Base-by-base conservation (phyloP, 2,797 vertebrate species). In the Ambastaia sidthimunki region DNA sequence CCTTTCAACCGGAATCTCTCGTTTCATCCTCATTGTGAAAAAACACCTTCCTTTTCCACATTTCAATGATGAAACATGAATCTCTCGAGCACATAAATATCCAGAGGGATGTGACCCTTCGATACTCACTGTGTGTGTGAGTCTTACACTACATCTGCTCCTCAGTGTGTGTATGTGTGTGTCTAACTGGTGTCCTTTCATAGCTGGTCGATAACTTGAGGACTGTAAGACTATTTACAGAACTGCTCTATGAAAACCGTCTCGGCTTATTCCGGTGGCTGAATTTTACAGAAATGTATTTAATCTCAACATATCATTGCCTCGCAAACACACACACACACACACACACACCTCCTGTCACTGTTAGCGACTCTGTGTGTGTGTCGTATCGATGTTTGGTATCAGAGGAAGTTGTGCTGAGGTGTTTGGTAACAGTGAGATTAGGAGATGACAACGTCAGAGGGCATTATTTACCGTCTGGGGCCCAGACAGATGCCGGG, bases 391-490 rank as follows among this genome's bases (percentile, higher is more conserved):
- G 72, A 31, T 69, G 76, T 65, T 19, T 25, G 23, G 16, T 80
- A 74, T 67, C 62, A 59, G 65, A 18, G 34, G 10, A 54, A 75
- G 65, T 57, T 75, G 81, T 78, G 81, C 63, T 47, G 80, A 83
- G 15, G 70, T 86, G 78, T 86, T 84, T 83, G 78, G 80, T 76
- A 84, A 84, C 75, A 73, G 71, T 73, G 75, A 82, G 83, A 83
- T 86, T 86, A 85, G 80, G 74, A 84, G 83, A 85, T 82, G 85
- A 85, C 86, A 82, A 82, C 84, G 62, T 87, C 86, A 80, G 78
- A 82, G 73, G 81, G 79, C 85, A 83, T 87, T 87, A 87, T 87
- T 87, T 80, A 85, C 75, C 54, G 78, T 86, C 86, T 82, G 80
- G 48, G 80, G 71, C 83, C 67, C 80, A 83, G 85, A 87, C 85